Evolutionary conservation across 2,888 invertebrate genomes (phyloP).

Genomic region (Ophraella communa): DNA sequence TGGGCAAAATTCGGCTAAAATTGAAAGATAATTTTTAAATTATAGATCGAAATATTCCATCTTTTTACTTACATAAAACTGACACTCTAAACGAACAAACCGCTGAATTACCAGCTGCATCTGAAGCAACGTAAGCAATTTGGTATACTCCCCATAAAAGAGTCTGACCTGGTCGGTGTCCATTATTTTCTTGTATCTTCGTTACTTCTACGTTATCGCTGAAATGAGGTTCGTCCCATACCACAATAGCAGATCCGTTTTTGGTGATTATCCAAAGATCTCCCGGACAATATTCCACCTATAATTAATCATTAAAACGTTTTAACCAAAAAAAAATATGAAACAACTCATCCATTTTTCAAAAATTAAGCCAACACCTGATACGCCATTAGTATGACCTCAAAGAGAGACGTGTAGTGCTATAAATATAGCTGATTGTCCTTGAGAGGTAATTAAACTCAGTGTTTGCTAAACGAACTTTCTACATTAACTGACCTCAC

Average conservation of each 20-base stretch:
- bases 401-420: too few relatives aligned
- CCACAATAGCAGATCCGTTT: slow-evolving; percentile 88
- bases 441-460: too few relatives aligned
- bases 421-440: too few relatives aligned
- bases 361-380: too few relatives aligned
- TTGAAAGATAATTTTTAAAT: slow-evolving; percentile 6
- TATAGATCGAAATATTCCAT: too few relatives aligned
- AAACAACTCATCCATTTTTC: too few relatives aligned
- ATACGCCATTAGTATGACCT: too few relatives aligned
- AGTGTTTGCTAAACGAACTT: too few relatives aligned
- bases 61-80: slow-evolving; percentile 73
- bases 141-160: slow-evolving; percentile 91
- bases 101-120: slow-evolving; percentile 90
- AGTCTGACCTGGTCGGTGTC: slow-evolving; percentile 86
- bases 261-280: slow-evolving; percentile 94
- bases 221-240: slow-evolving; percentile 91
- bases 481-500: too few relatives aligned
- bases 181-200: slow-evolving; percentile 82
- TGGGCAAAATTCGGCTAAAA: slow-evolving; percentile 88
- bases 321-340: too few relatives aligned
- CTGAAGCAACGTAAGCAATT: slow-evolving; percentile 92
- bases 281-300: slow-evolving; percentile 87
- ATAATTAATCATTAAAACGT: too few relatives aligned
- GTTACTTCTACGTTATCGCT: slow-evolving; percentile 86
- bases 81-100: slow-evolving; percentile 92